phyloP scores from a whole-genome alignment of 2,888 invertebrate genomes.

The Phyllotreta striolata region DNA sequence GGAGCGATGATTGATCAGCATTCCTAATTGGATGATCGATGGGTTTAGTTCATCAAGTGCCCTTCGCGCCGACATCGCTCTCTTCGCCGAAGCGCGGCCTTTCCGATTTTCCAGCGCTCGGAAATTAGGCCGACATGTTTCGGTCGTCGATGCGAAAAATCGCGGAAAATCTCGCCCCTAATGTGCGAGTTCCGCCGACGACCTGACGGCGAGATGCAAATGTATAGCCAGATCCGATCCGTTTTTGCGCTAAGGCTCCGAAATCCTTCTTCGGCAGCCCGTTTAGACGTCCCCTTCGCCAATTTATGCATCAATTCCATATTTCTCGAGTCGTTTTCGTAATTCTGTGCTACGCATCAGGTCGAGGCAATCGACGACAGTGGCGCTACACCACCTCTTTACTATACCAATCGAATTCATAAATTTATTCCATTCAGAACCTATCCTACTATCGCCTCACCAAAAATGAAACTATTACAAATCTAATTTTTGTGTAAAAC shows the following conservation, averaged over 20 bases:
- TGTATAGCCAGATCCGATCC: constrained; percentile 33
- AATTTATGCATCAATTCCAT: constrained; percentile 63
- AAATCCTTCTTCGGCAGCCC: constrained; percentile 32
- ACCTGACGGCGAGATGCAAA: constrained; percentile 31
- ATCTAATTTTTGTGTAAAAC: too few relatives aligned
- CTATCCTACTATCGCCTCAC: too few relatives aligned
- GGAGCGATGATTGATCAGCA: constrained; percentile 74
- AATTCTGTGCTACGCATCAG: constrained; percentile 63
- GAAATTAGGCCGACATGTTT: constrained; percentile 50
- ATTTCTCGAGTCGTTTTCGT: constrained; percentile 64
- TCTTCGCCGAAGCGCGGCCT: constrained; percentile 50
- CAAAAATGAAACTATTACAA: too few relatives aligned
- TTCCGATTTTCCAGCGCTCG: constrained; percentile 41
- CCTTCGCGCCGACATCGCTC: constrained; percentile 48
- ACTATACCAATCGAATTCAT: too few relatives aligned
- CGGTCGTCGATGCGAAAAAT: constrained; percentile 5
- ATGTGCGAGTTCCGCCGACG: too few relatives aligned
- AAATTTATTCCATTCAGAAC: too few relatives aligned
- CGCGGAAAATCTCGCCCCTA: too few relatives aligned
- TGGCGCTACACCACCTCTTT: constrained; percentile 14
- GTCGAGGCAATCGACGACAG: constrained; percentile 43
- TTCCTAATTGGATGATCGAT: constrained; percentile 83
- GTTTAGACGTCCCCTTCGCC: constrained; percentile 41
- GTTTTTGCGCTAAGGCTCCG: constrained; percentile 33
- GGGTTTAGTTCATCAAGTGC: constrained; percentile 64